A percentile compares a stretch with the other conserved stretches of the same genome.
These are phyloP conservation scores for Apamea crenata DNA, from an alignment of 2,888 invertebrate species.

Conservation along the genomic window DNA sequence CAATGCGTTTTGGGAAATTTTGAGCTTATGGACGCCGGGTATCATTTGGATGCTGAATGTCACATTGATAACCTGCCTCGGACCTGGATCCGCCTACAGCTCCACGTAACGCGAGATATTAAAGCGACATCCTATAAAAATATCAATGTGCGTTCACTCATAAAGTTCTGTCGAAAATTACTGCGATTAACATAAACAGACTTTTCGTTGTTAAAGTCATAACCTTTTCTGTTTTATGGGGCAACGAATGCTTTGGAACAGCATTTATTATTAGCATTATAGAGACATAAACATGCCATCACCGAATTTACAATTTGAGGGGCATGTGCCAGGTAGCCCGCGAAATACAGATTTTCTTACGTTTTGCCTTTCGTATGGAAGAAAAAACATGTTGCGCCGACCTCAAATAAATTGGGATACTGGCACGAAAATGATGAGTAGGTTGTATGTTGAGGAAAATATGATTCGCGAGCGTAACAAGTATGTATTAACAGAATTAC, in stretches of 20 bases:
- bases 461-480: background rate
- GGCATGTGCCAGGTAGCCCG: background rate
- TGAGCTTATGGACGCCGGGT: conserved; percentile 85
- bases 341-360: no score
- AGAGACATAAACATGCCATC: conserved; percentile 50
- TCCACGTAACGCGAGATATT: conserved; percentile 37
- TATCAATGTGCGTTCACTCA: conserved; percentile 53
- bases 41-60: conserved; percentile 78
- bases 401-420: no score
- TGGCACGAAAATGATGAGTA: no score
- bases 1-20: conserved; percentile 86
- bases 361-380: no score
- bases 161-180: conserved; percentile 49
- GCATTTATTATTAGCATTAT: conserved; percentile 49
- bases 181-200: conserved; percentile 17
- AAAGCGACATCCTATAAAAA: conserved; percentile 50
- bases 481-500: background rate
- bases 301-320: conserved; percentile 37
- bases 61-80: conserved; percentile 64
- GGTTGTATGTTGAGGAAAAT: background rate
- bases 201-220: conserved; percentile 31
- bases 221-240: conserved; percentile 44
- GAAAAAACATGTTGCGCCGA: no score
- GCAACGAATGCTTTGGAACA: conserved; percentile 44
- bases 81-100: conserved; percentile 41